Base-by-base conservation (phyloP, 92 coral and sea anemone species). In the Scolanthus callimorphus region DNA sequence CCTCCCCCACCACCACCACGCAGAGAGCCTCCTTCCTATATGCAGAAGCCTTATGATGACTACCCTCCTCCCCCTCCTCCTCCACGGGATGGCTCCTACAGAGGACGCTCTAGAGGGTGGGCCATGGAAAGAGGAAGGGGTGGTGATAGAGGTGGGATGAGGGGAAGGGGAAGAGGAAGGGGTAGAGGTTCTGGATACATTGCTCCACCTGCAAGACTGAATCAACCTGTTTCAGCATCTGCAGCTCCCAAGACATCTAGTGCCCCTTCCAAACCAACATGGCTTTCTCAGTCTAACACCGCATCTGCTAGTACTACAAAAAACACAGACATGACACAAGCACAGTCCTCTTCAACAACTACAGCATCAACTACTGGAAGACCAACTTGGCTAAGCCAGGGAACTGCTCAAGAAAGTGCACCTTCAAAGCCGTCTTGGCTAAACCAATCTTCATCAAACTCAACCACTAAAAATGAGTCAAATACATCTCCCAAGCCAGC, bases 151-250 rank as follows among this genome's bases (percentile, higher is more conserved):
- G 52, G 22, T 11, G 17, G 11, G 73, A 73, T 22, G 47, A 23
- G 66, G 56, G 26, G 27, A 3, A 75, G 89, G 25, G 76, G 81
- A 4, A 74, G 82, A 57, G 73, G 75, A 20, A 55, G 67, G 30
- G 83, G 68, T 29, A 38, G 62, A 39, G 41, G 39, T 37, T 63
- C 57, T 31, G 49, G 79, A 51, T 49, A 31, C 31, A 48, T 1
- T 28, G 39, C 23, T 52, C 13, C 51, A 17, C 19, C 31, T 11
- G 25, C 29, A 3, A 31, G 49, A 47, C 19, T 3, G 11, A 34
- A 37, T 57, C 17, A 57, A n/a, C 39, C 41, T 34, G 41, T 15
- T 6, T 15, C 41, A 34, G 41, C 41, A 34, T 6, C 41, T 6
- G 41, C 6, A 15, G 41, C 8, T 34, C 6, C 41, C 41, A 34